Evolutionary conservation across 2,113 vertebrate species (phyloP).

Genomic region (Amia ocellicauda): DNA sequence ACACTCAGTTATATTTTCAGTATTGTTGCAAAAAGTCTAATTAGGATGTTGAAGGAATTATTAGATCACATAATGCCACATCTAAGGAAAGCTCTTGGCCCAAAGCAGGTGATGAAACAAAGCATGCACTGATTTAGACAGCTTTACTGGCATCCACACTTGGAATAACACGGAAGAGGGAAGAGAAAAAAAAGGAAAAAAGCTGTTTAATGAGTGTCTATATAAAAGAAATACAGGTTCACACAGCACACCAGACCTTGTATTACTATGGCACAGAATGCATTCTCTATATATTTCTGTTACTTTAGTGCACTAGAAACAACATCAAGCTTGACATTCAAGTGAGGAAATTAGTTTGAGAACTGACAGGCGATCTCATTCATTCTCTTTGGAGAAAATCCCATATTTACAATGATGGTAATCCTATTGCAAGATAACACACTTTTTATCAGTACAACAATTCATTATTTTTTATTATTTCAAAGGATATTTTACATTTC

Average conservation of each 20-base stretch:
- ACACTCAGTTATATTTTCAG: conserved; percentile 26
- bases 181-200: conserved; percentile 32
- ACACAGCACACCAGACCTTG: conserved; percentile 43
- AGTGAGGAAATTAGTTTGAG: too few relatives aligned
- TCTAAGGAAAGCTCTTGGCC: conserved; percentile 61
- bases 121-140: conserved; percentile 55
- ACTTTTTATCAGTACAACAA: too few relatives aligned
- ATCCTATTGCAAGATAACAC: too few relatives aligned
- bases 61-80: conserved; percentile 58
- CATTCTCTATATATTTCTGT: too few relatives aligned
- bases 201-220: conserved; percentile 67
- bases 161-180: conserved; percentile 49
- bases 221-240: conserved; percentile 64
- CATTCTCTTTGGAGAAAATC: not conserved
- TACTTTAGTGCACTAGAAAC: too few relatives aligned
- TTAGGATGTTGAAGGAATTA: conserved; percentile 56
- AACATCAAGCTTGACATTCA: not conserved
- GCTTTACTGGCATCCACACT: conserved; percentile 53
- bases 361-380: too few relatives aligned
- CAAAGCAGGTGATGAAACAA: conserved; percentile 56
- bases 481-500: too few relatives aligned
- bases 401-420: too few relatives aligned
- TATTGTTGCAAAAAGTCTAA: conserved; percentile 37
- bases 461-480: too few relatives aligned
- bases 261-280: too few relatives aligned